Evolutionary conservation across 1,140 invertebrate species (phyloP).

Genomic region (Pseudomyrmex dendroicus): DNA sequence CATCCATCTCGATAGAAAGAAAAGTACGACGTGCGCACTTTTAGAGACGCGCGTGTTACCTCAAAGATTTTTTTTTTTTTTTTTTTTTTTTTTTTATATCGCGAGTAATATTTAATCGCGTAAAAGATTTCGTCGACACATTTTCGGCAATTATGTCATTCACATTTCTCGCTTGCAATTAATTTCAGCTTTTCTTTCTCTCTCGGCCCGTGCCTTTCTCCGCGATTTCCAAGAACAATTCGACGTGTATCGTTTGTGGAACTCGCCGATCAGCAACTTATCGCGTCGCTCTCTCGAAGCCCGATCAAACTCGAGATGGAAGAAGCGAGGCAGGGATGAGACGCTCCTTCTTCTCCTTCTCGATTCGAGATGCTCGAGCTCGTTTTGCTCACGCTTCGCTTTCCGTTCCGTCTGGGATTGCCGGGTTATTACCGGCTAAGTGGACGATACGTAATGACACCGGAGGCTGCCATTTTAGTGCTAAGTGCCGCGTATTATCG

Average conservation of each 20-base stretch:
- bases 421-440: conserved; percentile 76
- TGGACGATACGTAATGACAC: conserved; percentile 79
- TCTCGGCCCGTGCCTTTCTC: not conserved
- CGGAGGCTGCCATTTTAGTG: conserved; percentile 77
- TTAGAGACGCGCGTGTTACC: not conserved
- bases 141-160: not conserved
- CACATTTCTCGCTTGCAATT: not conserved
- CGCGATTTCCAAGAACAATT: not conserved
- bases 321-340: conserved; percentile 14
- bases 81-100: not conserved
- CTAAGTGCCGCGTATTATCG: conserved; percentile 78
- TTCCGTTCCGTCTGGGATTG: conserved; percentile 70
- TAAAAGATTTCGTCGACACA: not conserved
- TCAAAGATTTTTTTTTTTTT: not conserved
- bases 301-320: conserved; percentile 37
- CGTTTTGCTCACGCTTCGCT: conserved; percentile 69
- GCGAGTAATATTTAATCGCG: too few relatives aligned
- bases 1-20: conserved; percentile 42
- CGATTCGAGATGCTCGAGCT: conserved; percentile 59
- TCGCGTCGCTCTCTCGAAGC: conserved; percentile 29
- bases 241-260: not conserved
- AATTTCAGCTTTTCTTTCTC: not conserved
- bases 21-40: conserved; percentile 24
- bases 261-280: conserved; percentile 12
- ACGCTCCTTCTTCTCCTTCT: conserved; percentile 44